phyloP scores from a whole-genome alignment of 2,888 invertebrate species.

The Sycophila texana region DNA sequence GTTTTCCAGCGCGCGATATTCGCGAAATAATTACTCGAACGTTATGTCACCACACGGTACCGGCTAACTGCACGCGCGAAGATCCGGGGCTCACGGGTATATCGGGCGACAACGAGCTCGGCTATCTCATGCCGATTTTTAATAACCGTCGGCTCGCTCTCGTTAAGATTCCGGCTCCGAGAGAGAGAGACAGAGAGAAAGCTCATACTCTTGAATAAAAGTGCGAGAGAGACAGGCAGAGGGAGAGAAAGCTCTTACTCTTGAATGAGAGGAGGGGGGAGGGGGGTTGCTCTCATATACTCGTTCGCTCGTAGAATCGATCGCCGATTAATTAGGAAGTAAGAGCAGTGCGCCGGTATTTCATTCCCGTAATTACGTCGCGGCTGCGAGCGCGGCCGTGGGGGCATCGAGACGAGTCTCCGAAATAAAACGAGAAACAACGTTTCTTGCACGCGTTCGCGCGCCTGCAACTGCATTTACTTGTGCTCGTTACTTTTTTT shows the following conservation, averaged over 20 bases:
- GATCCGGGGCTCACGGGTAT: conserved; percentile 20
- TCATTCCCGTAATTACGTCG: conserved; percentile 42
- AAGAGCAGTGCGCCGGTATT: conserved; percentile 29
- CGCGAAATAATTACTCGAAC: conserved; percentile 12
- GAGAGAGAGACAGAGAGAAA: neutral
- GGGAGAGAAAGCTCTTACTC: neutral
- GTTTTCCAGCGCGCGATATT: neutral
- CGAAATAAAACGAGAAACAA: conserved; percentile 28
- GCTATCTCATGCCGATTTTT: conserved; percentile 32
- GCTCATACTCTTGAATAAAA: neutral
- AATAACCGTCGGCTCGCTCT: conserved; percentile 14
- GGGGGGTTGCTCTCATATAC: neutral
- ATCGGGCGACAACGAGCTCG: conserved; percentile 6
- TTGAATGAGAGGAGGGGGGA: neutral
- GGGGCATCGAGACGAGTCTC: conserved; percentile 22
- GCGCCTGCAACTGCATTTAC: conserved; percentile 6
- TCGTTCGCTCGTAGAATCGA: conserved; percentile 27
- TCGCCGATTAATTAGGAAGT: conserved; percentile 44
- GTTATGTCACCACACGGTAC: conserved; percentile 19
- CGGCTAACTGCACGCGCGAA: conserved; percentile 2
- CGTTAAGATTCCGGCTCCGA: conserved; percentile 30
- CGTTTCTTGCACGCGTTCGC: conserved; percentile 1
- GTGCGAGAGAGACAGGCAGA: neutral
- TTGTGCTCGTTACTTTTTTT: neutral
- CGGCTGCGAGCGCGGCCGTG: neutral